Conservation (phyloP, 2,113 vertebrate genomes). For the Petrocephalus microphthalmus region DNA sequence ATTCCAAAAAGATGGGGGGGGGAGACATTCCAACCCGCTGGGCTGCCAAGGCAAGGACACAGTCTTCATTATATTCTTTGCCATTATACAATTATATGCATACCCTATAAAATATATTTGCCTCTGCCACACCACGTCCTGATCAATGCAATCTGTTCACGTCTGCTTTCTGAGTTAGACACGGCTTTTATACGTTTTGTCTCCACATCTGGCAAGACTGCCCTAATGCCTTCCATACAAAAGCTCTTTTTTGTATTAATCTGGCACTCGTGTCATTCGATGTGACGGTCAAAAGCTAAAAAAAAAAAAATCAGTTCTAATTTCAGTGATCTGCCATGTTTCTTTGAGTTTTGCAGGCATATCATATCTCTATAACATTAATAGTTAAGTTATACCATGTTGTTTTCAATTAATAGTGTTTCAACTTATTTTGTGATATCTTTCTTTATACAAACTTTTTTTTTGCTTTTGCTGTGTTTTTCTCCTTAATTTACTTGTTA, state of each 20-base stretch:
- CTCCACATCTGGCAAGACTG: not conserved
- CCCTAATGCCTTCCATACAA: not conserved
- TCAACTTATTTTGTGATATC: not conserved
- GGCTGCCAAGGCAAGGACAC: not conserved
- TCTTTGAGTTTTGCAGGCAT: not conserved
- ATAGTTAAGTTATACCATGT: not conserved
- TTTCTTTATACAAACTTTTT: not conserved
- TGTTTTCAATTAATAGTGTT: not conserved
- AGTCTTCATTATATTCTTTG: conserved; percentile 3
- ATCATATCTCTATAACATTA: not conserved
- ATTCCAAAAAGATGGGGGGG: not conserved
- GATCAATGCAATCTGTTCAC: conserved; percentile 13
- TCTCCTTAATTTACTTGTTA: not conserved
- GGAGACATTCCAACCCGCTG: not conserved
- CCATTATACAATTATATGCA: conserved; percentile 7
- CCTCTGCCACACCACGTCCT: not conserved
- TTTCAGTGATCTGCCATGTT: conserved; percentile 1
- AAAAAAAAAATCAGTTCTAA: not conserved
- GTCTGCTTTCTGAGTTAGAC: conserved; percentile 12
- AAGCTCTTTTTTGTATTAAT: not conserved
- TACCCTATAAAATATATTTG: not conserved
- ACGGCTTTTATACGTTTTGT: not conserved
- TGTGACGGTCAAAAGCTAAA: not conserved
- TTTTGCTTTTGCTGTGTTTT: not conserved
- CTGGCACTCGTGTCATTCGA: not conserved